A percentile compares a stretch with the other conserved stretches of the same genome.
Conservation (phyloP, 2,113 vertebrate genomes). For the Copsychus sechellarum region DNA sequence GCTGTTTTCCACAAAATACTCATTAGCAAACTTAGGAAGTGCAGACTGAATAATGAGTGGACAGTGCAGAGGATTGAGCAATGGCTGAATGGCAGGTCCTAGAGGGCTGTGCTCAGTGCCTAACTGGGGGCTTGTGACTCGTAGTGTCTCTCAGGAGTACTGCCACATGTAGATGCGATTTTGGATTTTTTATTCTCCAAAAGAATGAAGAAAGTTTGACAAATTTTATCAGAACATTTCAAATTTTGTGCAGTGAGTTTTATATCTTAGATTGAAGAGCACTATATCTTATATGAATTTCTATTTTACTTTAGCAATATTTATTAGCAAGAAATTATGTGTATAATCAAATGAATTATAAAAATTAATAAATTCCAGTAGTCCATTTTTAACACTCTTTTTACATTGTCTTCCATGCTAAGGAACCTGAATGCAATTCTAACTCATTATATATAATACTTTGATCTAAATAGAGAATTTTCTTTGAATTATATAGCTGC, state of each 20-base stretch:
- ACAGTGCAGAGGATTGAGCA: not conserved
- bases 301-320: not conserved
- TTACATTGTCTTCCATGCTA: not conserved
- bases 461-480: not conserved
- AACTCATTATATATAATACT: not conserved
- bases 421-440: not conserved
- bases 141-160: not conserved
- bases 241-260: not conserved
- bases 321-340: not conserved
- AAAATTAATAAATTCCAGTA: not conserved
- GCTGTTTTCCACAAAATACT: not conserved
- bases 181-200: not conserved
- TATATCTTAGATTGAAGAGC: not conserved
- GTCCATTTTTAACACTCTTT: not conserved
- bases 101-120: not conserved
- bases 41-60: not conserved
- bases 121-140: not conserved
- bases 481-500: not conserved
- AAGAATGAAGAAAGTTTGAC: not conserved
- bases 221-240: not conserved
- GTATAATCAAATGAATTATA: not conserved
- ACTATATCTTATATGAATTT: not conserved
- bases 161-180: not conserved
- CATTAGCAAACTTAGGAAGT: not conserved
- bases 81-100: not conserved